These are phyloP conservation scores for Syngnathus scovelli DNA, from an alignment of 2,113 vertebrate species.

Conservation along the genomic window DNA sequence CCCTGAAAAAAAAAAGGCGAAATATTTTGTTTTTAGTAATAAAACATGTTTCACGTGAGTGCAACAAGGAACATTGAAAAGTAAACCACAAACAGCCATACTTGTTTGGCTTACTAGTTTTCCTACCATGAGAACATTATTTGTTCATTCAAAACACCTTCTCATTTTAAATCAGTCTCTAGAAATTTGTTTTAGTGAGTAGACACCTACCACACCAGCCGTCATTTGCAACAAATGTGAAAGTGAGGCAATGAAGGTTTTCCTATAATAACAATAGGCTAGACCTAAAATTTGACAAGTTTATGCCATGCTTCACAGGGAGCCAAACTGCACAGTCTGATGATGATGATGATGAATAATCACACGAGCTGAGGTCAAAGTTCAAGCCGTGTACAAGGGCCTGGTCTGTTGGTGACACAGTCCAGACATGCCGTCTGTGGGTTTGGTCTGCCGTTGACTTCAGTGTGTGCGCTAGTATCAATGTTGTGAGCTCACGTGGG, in stretches of 20 bases:
- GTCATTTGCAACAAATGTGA: background rate
- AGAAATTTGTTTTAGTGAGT: background rate
- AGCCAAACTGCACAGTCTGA: constrained; percentile 31
- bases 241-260: background rate
- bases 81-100: background rate
- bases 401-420: constrained; percentile 58
- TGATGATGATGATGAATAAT: constrained; percentile 63
- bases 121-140: background rate
- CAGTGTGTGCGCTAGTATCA: constrained; percentile 25
- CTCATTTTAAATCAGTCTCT: background rate
- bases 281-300: constrained; percentile 3
- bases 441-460: constrained; percentile 30
- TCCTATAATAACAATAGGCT: constrained; percentile 11
- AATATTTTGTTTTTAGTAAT: background rate
- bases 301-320: constrained; percentile 8
- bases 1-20: too few species aligned
- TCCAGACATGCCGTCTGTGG: constrained; percentile 52
- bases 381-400: constrained; percentile 58
- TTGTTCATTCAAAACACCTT: background rate
- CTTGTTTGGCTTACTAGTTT: background rate
- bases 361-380: constrained; percentile 45
- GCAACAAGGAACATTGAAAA: background rate
- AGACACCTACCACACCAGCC: too few species aligned
- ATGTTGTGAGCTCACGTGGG: constrained; percentile 6
- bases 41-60: background rate